Evolutionary conservation across 2,113 vertebrate genomes (phyloP), one percentile per base, ranked within the genome.

Genomic region (Carassius carassius): DNA sequence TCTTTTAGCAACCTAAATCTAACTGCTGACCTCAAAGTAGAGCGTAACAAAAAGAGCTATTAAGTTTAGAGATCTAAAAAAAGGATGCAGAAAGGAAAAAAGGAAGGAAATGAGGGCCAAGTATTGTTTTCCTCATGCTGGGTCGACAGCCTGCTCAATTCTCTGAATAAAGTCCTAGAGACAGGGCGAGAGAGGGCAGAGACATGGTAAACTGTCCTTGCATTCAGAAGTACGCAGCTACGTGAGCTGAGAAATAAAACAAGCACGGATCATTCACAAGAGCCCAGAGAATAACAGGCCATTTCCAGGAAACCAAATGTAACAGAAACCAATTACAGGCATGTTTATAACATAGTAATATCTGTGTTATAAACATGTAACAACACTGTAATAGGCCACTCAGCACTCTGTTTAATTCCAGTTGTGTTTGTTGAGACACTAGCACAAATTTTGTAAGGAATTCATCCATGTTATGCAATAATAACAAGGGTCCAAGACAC

Each of bases 161-260:
- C 23, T 60, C 77, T 72, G 67, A 79, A 72, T 49, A 58, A 65
- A 60, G 76, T 70, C 73, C 35, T 49, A 75, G 63, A 70, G 44
- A 81, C 44, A 44, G 76, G 65, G 49, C 37, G 12, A 29, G 49
- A 60, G 63, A 70, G 74, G 75, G 35, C 83, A 78, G 73, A 84
- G 63, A 67, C 49, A 56, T 14, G 19, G 75, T 72, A 56, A 79
- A 78, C 76, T 58, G 76, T 69, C 32, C 63, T 85, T 78, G 76
- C 75, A 78, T 85, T 85, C 75, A 54, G 10, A 78, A 78, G 37
- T 47, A 37, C 51, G 12, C 37, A 23, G 77, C 76, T 85, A 80
- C 84, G 77, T 80, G 84, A 80, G 63, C 65, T 79, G 84, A 78
- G 76, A 54, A 37, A 44, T 37, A 85, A 79, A 54, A 35, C 73